These are phyloP conservation scores for Eurytoma adleriae DNA, from an alignment of 2,888 invertebrate species.

Conservation along the genomic window DNA sequence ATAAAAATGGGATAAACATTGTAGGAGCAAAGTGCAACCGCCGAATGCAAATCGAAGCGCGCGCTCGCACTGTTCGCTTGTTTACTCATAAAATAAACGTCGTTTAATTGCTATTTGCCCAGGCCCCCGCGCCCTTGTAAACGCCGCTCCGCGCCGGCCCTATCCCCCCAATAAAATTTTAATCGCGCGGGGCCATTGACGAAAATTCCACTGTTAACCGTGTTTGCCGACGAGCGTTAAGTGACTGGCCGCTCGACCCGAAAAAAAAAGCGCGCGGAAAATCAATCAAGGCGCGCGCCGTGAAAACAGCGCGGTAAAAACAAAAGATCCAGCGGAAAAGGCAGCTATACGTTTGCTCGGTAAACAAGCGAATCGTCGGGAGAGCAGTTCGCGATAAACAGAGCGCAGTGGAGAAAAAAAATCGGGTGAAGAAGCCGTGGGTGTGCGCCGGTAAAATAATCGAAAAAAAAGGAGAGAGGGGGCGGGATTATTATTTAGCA, in stretches of 20 bases:
- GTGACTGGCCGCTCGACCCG: not conserved
- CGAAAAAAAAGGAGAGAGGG: not conserved
- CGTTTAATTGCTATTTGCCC: not conserved
- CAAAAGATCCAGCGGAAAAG: not conserved
- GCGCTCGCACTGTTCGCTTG: not conserved
- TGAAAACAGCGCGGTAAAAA: constrained; percentile 11
- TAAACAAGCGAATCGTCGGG: constrained; percentile 1
- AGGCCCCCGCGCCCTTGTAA: too few relatives aligned
- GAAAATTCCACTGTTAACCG: not conserved
- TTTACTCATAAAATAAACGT: not conserved
- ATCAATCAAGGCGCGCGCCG: constrained; percentile 18
- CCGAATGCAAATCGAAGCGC: too few relatives aligned
- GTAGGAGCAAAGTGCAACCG: too few relatives aligned
- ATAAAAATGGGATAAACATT: too few relatives aligned
- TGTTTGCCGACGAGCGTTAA: not conserved
- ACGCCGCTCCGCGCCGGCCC: not conserved
- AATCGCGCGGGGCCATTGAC: not conserved
- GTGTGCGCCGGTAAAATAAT: not conserved
- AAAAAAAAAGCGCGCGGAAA: constrained; percentile 10
- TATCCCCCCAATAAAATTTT: constrained; percentile 1
- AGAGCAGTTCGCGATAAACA: too few relatives aligned
- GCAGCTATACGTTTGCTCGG: not conserved
- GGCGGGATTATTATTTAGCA: constrained; percentile 42
- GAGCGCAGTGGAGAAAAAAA: not conserved
- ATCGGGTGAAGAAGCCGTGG: not conserved